Evolutionary conservation across 2,797 vertebrate species (phyloP).

Genomic region (Schizothorax lantsangensis): DNA sequence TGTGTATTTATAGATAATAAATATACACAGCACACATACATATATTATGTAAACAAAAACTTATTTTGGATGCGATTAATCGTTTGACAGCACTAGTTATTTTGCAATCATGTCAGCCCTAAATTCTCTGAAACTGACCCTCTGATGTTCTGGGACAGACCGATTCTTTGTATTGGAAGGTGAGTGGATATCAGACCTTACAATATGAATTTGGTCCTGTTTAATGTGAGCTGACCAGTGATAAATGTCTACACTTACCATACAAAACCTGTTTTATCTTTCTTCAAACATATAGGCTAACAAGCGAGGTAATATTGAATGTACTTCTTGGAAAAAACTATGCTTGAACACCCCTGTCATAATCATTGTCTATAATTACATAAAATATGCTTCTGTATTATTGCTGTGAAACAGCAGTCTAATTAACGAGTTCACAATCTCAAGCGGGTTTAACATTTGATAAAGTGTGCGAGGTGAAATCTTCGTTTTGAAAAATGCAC

Average conservation of each 20-base stretch:
- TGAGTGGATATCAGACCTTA: not conserved
- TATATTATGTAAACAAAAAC: too few relatives aligned
- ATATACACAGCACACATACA: too few relatives aligned
- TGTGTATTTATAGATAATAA: too few relatives aligned
- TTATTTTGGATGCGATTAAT: too few relatives aligned
- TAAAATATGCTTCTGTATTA: conserved; percentile 25
- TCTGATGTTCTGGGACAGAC: not conserved
- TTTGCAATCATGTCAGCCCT: not conserved
- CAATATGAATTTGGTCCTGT: not conserved
- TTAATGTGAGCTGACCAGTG: not conserved
- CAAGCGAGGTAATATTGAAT: not conserved
- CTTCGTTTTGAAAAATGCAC: not conserved
- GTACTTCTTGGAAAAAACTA: not conserved
- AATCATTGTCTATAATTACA: conserved; percentile 34
- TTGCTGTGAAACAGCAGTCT: conserved; percentile 11
- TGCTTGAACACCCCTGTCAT: conserved; percentile 7
- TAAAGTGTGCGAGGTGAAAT: not conserved
- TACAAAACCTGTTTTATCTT: not conserved
- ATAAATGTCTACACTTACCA: not conserved
- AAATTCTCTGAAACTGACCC: not conserved
- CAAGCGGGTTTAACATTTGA: conserved; percentile 16
- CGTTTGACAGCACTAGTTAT: not conserved
- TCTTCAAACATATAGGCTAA: not conserved
- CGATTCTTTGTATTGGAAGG: not conserved
- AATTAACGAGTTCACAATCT: conserved; percentile 33